phyloP scores from a whole-genome alignment of 2,113 vertebrate species.

The Ceyx cyanopectus region DNA sequence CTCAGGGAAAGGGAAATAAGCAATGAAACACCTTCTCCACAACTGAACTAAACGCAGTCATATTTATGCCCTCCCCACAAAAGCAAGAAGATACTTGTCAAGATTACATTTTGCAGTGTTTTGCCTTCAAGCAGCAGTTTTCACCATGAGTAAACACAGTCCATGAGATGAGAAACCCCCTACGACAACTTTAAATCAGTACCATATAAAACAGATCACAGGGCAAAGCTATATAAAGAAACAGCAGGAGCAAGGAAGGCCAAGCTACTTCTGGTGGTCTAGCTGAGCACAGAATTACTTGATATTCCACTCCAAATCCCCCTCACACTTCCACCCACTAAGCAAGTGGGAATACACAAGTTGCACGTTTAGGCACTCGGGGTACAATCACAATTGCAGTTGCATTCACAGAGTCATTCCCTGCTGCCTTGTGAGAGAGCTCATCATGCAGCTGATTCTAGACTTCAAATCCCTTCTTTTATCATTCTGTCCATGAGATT shows the following conservation, averaged over 20 bases:
- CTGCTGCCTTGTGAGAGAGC: neutral
- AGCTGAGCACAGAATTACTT: slow-evolving; percentile 26
- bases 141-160: slow-evolving; percentile 66
- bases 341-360: neutral
- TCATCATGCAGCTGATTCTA: neutral
- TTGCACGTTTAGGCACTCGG: neutral
- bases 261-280: slow-evolving; percentile 11
- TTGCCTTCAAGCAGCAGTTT: slow-evolving; percentile 71
- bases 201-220: slow-evolving; percentile 43
- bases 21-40: neutral
- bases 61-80: slow-evolving; percentile 57
- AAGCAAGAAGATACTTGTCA: slow-evolving; percentile 62
- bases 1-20: slow-evolving; percentile 34
- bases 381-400: neutral
- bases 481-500: neutral
- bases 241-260: slow-evolving; percentile 18
- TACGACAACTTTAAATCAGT: slow-evolving; percentile 67
- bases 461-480: neutral
- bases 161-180: slow-evolving; percentile 28
- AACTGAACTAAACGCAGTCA: slow-evolving; percentile 49
- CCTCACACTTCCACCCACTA: neutral
- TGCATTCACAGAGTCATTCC: neutral
- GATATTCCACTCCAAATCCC: neutral
- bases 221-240: slow-evolving; percentile 53
- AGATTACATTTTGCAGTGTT: slow-evolving; percentile 66